phyloP scores from a whole-genome alignment of 2,113 vertebrate species.

The Anguilla rostrata region DNA sequence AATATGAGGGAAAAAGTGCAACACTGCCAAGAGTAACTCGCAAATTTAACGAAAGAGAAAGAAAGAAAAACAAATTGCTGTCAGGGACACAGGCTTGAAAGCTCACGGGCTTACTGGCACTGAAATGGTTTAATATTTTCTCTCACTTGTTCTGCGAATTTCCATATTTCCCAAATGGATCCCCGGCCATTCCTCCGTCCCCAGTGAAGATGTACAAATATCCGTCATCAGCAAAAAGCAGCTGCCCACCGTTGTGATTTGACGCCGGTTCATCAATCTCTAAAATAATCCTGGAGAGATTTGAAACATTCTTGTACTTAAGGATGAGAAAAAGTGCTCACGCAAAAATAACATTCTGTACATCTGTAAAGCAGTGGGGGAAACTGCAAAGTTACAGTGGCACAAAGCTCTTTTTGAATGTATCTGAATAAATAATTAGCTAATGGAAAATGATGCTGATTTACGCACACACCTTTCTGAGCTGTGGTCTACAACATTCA shows the following conservation, averaged over 20 bases:
- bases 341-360: background rate
- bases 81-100: background rate
- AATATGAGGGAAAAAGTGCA: background rate
- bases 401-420: background rate
- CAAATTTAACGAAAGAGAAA: background rate
- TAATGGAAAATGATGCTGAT: background rate
- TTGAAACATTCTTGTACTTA: background rate
- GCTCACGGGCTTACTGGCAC: background rate
- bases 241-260: conserved; percentile 93
- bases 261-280: conserved; percentile 94
- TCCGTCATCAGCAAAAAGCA: conserved; percentile 89
- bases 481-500: conserved; percentile 84
- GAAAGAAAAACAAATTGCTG: background rate
- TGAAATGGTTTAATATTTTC: background rate
- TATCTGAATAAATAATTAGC: background rate
- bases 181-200: conserved; percentile 95
- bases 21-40: background rate
- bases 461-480: conserved; percentile 83
- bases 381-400: background rate
- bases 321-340: background rate
- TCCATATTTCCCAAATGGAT: conserved; percentile 91
- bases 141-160: conserved; percentile 95
- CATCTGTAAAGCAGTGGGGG: background rate
- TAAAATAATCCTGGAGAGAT: conserved; percentile 79
- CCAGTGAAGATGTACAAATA: conserved; percentile 96